phyloP scores from a whole-genome alignment of 1,140 invertebrate species.

The Trichonephila clavipes region DNA sequence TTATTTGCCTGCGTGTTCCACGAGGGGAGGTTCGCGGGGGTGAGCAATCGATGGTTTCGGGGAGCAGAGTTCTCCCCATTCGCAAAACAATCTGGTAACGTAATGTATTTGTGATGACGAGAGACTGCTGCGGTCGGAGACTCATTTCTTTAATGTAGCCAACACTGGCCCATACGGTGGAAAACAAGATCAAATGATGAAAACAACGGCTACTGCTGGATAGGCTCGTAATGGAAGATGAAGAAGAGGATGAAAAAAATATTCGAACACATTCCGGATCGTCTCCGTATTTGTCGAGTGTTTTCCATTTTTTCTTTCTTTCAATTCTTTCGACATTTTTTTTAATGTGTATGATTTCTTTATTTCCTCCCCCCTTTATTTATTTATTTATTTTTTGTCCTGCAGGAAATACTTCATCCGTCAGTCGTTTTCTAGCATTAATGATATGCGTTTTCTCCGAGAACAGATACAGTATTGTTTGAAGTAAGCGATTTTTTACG shows the following conservation, averaged over 20 bases:
- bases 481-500: background rate
- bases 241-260: constrained; percentile 9
- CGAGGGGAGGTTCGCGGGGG: background rate
- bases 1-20: constrained; percentile 44
- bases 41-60: constrained; percentile 4
- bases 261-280: constrained; percentile 43
- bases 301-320: background rate
- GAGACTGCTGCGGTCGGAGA: constrained; percentile 44
- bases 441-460: background rate
- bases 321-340: background rate
- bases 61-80: constrained; percentile 7
- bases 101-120: constrained; percentile 76
- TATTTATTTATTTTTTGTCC: too few species aligned
- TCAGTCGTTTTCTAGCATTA: background rate
- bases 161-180: constrained; percentile 1
- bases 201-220: constrained; percentile 53
- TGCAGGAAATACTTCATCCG: background rate
- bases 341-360: background rate
- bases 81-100: constrained; percentile 71
- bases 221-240: constrained; percentile 8
- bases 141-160: constrained; percentile 73
- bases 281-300: constrained; percentile 22
- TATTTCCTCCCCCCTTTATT: background rate
- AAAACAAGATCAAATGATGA: constrained; percentile 70
- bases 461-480: background rate